Base-by-base conservation (phyloP, 2,888 invertebrate genomes). In the Corythucha ciliata region DNA sequence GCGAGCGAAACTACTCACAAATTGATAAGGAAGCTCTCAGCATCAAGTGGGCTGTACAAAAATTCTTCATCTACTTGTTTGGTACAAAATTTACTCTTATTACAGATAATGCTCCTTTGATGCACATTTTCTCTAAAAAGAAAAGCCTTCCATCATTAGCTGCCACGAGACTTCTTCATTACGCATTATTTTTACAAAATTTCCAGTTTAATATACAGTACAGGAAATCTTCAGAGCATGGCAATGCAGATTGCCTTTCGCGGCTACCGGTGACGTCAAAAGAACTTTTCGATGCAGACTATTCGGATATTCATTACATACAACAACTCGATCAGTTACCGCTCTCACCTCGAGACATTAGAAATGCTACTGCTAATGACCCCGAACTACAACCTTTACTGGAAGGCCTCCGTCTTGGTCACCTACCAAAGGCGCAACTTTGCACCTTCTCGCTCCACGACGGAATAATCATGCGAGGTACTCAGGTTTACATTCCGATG, bases 11-110 rank as follows among this genome's bases (percentile, higher is more conserved):
- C 10, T 55, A 57, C 34, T 47, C 53, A 8, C 58, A 57, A 41
- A 34, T 58, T 4, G 56, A 58, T 40, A 55, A 56, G 21, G 55
- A 58, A 24, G 56, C 51, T 2, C 26, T 54, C 8, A 53, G 46
- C 7, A 55, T 65, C 18, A 54, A 63, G 7, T 68, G 62, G 59
- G 65, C 63, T 24, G 53, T 66, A 6, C 64, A 65, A 52, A 64
- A 63, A 53, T 68, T 66, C 50, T 63, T 65, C 46, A 61, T 64
- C 20, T 69, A 64, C 58, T 59, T 14, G n/a, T 46, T 10, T 34
- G 46, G 46, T 6, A 33, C 34, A 2, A 22, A 22, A 7, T 46
- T 46, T 22, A 18, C 18, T 10, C 22, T 46, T n/a, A 22, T 33
- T 18, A 46, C 34, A 3, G 56, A 56, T 26, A 44, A 50, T 25